A percentile compares a stretch with the other conserved stretches of the same genome.
Conservation (phyloP, 2,113 vertebrate genomes). For the Oncorhynchus mykiss region DNA sequence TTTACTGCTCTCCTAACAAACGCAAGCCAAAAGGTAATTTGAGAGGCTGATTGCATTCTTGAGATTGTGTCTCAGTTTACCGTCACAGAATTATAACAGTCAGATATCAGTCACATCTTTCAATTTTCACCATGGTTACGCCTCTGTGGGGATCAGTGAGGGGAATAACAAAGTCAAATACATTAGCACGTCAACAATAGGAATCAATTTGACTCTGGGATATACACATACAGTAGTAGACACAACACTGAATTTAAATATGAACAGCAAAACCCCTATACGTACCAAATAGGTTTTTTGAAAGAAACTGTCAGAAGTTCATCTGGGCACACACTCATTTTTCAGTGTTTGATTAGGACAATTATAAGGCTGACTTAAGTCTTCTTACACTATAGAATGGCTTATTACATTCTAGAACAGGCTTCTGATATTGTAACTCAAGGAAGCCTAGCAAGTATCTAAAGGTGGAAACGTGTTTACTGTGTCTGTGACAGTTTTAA, state of each 20-base stretch:
- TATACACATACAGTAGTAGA: not conserved
- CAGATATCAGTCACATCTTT: conserved; percentile 49
- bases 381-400: too few species aligned
- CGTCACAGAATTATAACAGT: conserved; percentile 59
- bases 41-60: conserved; percentile 65
- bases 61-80: conserved; percentile 61
- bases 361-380: too few species aligned
- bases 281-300: too few species aligned
- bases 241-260: not conserved
- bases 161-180: conserved; percentile 40
- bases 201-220: conserved; percentile 50
- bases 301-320: too few species aligned
- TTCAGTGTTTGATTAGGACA: too few species aligned
- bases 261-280: too few species aligned
- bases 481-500: not conserved
- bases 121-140: conserved; percentile 52
- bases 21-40: conserved; percentile 53
- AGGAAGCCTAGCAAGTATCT: not conserved
- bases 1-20: conserved; percentile 55
- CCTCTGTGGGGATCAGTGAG: conserved; percentile 44
- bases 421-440: not conserved
- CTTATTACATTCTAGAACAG: not conserved
- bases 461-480: not conserved
- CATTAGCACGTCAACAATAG: conserved; percentile 49
- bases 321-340: too few species aligned